Percentiles rank a stretch among this genome's conserved stretches.
Evolutionary conservation across 1,140 invertebrate species (phyloP).

Genomic region (Pogonus chalceus): DNA sequence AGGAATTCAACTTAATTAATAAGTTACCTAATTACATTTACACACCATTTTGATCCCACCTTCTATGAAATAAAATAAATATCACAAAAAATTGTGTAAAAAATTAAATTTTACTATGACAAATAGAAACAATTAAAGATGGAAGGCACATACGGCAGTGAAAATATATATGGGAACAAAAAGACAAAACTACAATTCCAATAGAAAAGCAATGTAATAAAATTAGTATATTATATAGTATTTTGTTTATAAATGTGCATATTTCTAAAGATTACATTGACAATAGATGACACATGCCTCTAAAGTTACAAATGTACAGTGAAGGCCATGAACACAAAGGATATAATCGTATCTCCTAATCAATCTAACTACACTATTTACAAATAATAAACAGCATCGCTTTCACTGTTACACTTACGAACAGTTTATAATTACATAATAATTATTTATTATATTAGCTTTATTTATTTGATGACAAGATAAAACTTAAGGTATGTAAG

Average conservation of each 20-base stretch:
- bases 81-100: too few species aligned
- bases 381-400: slow-evolving; percentile 2
- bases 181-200: not conserved
- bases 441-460: too few species aligned
- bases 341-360: slow-evolving; percentile 2
- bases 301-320: not conserved
- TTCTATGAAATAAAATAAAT: too few species aligned
- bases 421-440: not conserved
- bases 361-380: slow-evolving; percentile 3
- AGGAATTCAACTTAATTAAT: too few species aligned
- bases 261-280: not conserved
- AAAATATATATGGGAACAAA: not conserved
- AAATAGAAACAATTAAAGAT: not conserved
- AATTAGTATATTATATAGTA: not conserved
- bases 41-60: too few species aligned
- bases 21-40: too few species aligned
- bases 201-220: slow-evolving; percentile 7
- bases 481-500: not conserved
- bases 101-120: too few species aligned
- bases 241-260: slow-evolving; percentile 7
- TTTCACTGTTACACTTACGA: not conserved
- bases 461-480: not conserved
- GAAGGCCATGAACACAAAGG: slow-evolving; percentile 6
- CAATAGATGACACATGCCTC: slow-evolving; percentile 4
- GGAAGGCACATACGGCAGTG: slow-evolving; percentile 4